Evolutionary conservation across 2,113 vertebrate species (phyloP).

Genomic region (Neolamprologus sp.): DNA sequence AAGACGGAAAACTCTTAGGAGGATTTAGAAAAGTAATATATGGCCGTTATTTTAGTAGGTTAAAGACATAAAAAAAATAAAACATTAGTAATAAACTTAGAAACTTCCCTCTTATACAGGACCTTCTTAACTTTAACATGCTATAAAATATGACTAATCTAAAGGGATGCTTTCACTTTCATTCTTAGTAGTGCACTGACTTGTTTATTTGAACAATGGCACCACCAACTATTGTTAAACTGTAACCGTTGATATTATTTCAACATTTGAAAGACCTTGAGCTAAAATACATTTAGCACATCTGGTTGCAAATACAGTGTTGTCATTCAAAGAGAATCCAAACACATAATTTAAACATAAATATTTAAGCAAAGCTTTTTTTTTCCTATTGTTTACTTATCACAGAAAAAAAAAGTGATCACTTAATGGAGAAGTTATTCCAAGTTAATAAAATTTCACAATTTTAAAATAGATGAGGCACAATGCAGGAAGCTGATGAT

Average conservation of each 20-base stretch:
- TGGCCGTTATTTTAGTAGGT: accelerated
- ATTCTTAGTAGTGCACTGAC: background rate
- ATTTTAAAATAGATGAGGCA: background rate
- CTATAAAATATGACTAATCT: accelerated
- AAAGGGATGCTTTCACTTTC: accelerated
- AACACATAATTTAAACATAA: background rate
- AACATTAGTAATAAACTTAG: accelerated
- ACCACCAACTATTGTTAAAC: accelerated
- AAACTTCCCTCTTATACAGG: accelerated
- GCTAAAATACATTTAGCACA: accelerated
- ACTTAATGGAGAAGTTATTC: accelerated
- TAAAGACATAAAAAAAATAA: accelerated
- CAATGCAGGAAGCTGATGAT: background rate
- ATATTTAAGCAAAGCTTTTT: accelerated
- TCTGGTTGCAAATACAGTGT: accelerated
- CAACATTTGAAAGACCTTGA: background rate
- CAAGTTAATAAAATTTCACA: accelerated
- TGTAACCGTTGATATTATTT: background rate
- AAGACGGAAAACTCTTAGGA: accelerated
- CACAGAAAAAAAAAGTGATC: accelerated
- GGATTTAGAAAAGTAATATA: accelerated
- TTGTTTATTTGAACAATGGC: background rate
- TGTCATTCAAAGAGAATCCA: background rate
- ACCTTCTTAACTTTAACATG: accelerated
- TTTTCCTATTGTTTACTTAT: background rate